Evolutionary conservation across 2,797 vertebrate species (phyloP), one percentile per base, ranked within the genome.

Genomic region (Halcyon chelicuti): DNA sequence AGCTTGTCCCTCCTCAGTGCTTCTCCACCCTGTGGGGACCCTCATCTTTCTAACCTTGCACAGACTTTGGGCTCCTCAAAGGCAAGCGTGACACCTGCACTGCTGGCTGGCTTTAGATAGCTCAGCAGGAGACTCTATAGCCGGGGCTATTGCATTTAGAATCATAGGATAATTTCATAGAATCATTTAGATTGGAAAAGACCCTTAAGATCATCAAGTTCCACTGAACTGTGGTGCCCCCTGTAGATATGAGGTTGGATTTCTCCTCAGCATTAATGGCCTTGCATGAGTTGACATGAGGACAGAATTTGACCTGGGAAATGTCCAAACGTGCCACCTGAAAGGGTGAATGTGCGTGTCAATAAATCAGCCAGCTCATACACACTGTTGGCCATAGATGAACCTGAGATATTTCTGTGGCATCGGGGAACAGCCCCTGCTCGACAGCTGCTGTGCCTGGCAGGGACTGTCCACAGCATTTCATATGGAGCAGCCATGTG

Each of bases 401-500:
- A 78, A 37, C 49, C 37, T 46, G 40, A 74, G 35, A 52, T 79
- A 37, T 14, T 91, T 78, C 25, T 52, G 40, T 55, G 52, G 67
- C 31, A 7, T 42, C 31, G 81, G 62, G 21, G 20, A 86, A 67
- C 3, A 12, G 28, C 23, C 14, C 9, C 18, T 54, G 37, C 39
- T 42, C 33, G 44, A 35, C 3, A 14, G 9, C 33, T 84, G n/a
- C 62, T 60, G 14, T 58, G 14, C n/a, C 66, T 58, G 42, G 29
- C n/a, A 76, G 11, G 26, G 21, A 62, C 33, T 0, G 0, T 60
- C 35, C 2, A 1, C 3, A 3, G 15, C 2, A 29, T 46, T 88
- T 76, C 35, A 18, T 8, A 4, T 4, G 55, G 42, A 76, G n/a
- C 61, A 42, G 42, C 26, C 31, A 51, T 3, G 3, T 62, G 6